A percentile compares a stretch with the other conserved stretches of the same genome.
These are phyloP conservation scores for Chaetodon trifascialis DNA, from an alignment of 2,113 vertebrate genomes.

Conservation along the genomic window DNA sequence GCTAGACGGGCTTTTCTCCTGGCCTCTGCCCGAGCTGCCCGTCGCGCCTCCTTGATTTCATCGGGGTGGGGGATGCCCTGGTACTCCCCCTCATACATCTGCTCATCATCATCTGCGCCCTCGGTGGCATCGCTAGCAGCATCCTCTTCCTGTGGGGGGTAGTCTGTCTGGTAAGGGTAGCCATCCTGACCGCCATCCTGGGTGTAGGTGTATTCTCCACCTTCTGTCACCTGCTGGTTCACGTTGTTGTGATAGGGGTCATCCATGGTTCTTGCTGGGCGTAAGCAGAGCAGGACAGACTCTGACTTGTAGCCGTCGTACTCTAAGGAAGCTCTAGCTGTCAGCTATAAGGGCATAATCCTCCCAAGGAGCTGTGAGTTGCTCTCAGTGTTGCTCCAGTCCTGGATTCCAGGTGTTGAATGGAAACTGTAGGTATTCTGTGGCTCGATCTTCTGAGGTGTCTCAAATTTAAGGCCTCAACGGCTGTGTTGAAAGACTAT, in stretches of 20 bases:
- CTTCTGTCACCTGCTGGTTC: conserved; percentile 82
- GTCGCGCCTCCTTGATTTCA: conserved; percentile 89
- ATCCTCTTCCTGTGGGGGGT: conserved; percentile 88
- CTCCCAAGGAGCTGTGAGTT: conserved; percentile 45
- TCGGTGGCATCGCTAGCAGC: conserved; percentile 95
- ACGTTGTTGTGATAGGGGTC: conserved; percentile 87
- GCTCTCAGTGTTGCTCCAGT: conserved; percentile 32
- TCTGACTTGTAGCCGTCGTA: conserved; percentile 54
- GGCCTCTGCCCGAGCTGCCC: conserved; percentile 89
- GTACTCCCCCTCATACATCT: conserved; percentile 98
- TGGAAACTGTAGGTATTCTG: conserved; percentile 18
- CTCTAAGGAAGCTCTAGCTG: conserved; percentile 50
- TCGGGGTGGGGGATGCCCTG: conserved; percentile 97
- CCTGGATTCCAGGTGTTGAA: conserved; percentile 37
- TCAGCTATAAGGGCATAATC: conserved; percentile 79
- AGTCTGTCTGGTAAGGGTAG: conserved; percentile 86
- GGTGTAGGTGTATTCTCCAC: conserved; percentile 84
- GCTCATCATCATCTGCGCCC: conserved; percentile 95
- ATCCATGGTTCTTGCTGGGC: conserved; percentile 83
- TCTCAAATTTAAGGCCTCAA: conserved; percentile 61
- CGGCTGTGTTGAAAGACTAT: conserved; percentile 32
- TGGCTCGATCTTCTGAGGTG: not conserved
- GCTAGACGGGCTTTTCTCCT: conserved; percentile 91
- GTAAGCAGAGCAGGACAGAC: conserved; percentile 45
- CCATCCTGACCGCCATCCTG: conserved; percentile 83